These are phyloP conservation scores for Brachirus orientalis DNA, from an alignment of 2,113 vertebrate genomes.

Conservation along the genomic window DNA sequence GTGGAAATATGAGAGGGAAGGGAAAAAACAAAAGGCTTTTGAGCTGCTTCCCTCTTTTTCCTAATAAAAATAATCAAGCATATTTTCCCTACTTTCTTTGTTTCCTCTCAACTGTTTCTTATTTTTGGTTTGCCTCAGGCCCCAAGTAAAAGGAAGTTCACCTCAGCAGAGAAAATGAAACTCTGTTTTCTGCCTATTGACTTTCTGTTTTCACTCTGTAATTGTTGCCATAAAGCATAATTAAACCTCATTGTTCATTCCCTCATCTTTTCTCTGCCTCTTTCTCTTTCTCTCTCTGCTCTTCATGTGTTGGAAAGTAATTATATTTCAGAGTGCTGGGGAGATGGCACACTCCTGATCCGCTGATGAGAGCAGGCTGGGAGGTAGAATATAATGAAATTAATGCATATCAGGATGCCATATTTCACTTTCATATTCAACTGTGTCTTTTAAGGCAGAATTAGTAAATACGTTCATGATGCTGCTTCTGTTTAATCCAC, in stretches of 20 bases:
- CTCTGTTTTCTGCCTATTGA: constrained; percentile 67
- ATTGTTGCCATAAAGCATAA: constrained; percentile 78
- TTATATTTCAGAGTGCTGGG: constrained; percentile 69
- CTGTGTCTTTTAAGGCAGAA: no score
- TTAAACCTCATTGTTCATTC: constrained; percentile 75
- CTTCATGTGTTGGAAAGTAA: constrained; percentile 68
- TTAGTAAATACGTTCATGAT: no score
- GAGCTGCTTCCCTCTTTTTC: constrained; percentile 17
- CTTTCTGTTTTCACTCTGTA: constrained; percentile 74
- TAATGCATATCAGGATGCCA: constrained; percentile 59
- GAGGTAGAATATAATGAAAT: constrained; percentile 73
- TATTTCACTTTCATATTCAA: no score
- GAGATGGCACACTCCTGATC: constrained; percentile 65
- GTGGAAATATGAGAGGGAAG: constrained; percentile 21
- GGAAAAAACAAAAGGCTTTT: constrained; percentile 11
- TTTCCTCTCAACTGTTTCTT: constrained; percentile 56
- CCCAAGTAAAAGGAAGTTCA: constrained; percentile 32
- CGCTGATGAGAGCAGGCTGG: constrained; percentile 73
- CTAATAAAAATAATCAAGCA: constrained; percentile 45
- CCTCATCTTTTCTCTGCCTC: constrained; percentile 41
- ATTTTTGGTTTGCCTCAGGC: constrained; percentile 52
- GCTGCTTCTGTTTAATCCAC: neutral
- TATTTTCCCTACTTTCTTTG: constrained; percentile 26
- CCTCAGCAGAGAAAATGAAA: constrained; percentile 60
- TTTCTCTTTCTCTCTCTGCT: constrained; percentile 41